Percentiles rank a stretch among this genome's conserved stretches.
phyloP scores from a whole-genome alignment of 2,797 vertebrate genomes.

The Novumbra hubbsi region DNA sequence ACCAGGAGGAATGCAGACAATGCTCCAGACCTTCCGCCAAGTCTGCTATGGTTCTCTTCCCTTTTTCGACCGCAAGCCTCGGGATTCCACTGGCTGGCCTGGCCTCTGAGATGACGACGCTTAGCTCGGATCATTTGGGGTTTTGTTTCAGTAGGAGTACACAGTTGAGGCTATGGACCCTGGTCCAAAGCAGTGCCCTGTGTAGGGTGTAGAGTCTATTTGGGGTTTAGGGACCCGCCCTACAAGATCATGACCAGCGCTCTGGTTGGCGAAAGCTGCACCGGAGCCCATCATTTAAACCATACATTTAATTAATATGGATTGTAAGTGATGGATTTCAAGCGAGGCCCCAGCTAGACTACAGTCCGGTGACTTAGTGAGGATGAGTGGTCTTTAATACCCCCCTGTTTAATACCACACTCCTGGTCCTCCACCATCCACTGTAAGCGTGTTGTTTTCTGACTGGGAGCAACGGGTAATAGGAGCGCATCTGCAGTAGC shows the following conservation, averaged over 20 bases:
- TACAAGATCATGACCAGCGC: constrained; percentile 47
- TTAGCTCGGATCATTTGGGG: constrained; percentile 15
- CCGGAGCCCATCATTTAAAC: constrained; percentile 44
- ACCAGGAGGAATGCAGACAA: constrained; percentile 53
- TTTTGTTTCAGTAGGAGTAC: constrained; percentile 17
- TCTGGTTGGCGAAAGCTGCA: constrained; percentile 3
- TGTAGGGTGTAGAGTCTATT: not conserved
- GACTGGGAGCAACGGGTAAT: not conserved
- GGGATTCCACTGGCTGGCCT: constrained; percentile 60
- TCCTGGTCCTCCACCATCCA: constrained; percentile 29
- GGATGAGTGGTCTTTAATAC: constrained; percentile 57
- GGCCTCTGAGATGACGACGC: constrained; percentile 32
- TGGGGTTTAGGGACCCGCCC: too few species aligned
- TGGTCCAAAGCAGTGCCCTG: not conserved
- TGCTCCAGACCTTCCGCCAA: constrained; percentile 56
- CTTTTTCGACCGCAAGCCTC: constrained; percentile 49
- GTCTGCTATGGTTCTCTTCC: constrained; percentile 40
- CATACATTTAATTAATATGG: constrained; percentile 32
- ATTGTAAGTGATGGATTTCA: constrained; percentile 46
- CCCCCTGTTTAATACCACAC: constrained; percentile 21
- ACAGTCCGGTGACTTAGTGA: constrained; percentile 53
- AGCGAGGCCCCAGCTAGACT: constrained; percentile 34
- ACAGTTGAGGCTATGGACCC: not conserved
- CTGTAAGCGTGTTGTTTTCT: constrained; percentile 9
- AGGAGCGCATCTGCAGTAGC: not conserved